Base-by-base conservation (phyloP, 2,888 invertebrate species). In the Kuschelorhynchus macadamiae region DNA sequence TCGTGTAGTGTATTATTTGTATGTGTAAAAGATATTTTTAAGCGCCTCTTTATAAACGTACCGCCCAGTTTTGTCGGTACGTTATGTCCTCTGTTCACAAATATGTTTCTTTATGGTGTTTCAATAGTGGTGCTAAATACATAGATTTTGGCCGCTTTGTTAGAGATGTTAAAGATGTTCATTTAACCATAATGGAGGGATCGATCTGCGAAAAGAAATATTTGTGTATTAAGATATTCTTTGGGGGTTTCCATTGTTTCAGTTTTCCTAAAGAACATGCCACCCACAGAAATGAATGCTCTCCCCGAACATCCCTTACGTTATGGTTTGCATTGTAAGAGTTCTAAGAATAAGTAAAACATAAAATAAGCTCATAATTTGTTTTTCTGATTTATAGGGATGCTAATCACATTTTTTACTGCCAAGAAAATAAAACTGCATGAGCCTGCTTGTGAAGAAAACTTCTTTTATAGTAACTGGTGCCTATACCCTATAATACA, bases 21-120 rank as follows among this genome's bases (percentile, higher is more conserved):
- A 50, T 53, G 55, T 67, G 67, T 67, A 59, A 59, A 59, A 60
- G 59, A 59, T 66, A 60, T 50, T 66, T 44, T 52, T 50, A 59
- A 53, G 44, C 65, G 25, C 41, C 46, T 30, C 32, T 65, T 20
- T 49, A 36, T 39, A 46, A 39, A 47, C 32, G 14, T 12, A 67
- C 66, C 67, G 61, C 41, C 60, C 11, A 25, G 32, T 67, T 49
- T 56, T 67, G 67, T 66, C 62, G 62, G 62, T 36, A 53, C 33
- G 20, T 53, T 3, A 36, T 11, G 52, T 41, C n/a, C 52, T 42
- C 17, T 42, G 53, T 41, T 62, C 53, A 53, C 52, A 47, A 66
- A 46, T 50, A 21, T 30, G 7, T 33, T 32, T 49, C 42, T 47
- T 49, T 64, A 56, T 49, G 11, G 20, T 11, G 32, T 17, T 5